Percentiles rank a stretch among this genome's conserved stretches.
phyloP scores from a whole-genome alignment of 2,888 invertebrate species.

The Psylliodes chrysocephalus region DNA sequence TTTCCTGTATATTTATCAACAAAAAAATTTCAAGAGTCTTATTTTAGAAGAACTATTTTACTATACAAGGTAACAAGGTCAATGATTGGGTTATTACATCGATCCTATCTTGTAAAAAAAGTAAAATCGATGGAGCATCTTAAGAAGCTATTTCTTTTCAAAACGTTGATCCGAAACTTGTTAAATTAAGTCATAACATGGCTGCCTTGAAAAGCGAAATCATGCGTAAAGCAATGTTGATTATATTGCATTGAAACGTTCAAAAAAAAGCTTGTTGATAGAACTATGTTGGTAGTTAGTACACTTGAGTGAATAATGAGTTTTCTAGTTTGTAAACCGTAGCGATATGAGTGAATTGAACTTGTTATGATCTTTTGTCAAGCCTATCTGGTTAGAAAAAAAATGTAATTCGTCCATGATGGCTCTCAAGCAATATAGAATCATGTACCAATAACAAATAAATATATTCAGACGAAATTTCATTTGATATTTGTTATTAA shows the following conservation, averaged over 20 bases:
- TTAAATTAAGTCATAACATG: slow-evolving; percentile 32
- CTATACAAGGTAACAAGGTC: neutral
- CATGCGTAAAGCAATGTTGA: slow-evolving; percentile 27
- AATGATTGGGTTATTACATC: neutral
- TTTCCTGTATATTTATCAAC: too few relatives aligned
- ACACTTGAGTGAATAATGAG: slow-evolving; percentile 15
- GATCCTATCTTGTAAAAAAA: slow-evolving; percentile 1
- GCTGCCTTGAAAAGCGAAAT: slow-evolving; percentile 17
- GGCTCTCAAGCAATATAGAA: too few relatives aligned
- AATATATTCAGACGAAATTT: too few relatives aligned
- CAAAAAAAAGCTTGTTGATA: slow-evolving; percentile 1
- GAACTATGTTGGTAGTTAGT: slow-evolving; percentile 13
- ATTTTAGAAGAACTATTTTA: too few relatives aligned
- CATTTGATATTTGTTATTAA: too few relatives aligned
- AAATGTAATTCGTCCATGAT: neutral
- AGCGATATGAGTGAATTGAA: neutral
- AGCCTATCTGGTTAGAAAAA: neutral
- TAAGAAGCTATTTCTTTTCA: slow-evolving; percentile 19
- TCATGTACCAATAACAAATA: too few relatives aligned
- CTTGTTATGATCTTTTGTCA: slow-evolving; percentile 3
- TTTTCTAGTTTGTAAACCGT: slow-evolving; percentile 6
- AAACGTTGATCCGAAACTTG: slow-evolving; percentile 26
- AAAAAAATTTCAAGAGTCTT: too few relatives aligned
- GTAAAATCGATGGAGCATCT: slow-evolving; percentile 13
- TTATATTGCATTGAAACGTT: slow-evolving; percentile 14